phyloP scores from a whole-genome alignment of 2,797 vertebrate genomes.

The Miichthys miiuy region DNA sequence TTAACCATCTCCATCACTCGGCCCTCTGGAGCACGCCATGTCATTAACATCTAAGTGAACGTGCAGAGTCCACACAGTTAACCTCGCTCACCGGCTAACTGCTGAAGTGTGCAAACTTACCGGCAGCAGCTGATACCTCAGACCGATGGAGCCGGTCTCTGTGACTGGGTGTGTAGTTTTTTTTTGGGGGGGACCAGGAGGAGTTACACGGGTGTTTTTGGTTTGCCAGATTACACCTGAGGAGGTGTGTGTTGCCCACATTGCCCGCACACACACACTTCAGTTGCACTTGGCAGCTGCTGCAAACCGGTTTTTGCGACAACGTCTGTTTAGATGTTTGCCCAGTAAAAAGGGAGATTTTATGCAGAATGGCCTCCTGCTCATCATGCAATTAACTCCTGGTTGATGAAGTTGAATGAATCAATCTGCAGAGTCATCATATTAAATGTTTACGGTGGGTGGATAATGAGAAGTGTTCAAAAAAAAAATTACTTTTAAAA shows the following conservation, averaged over 20 bases:
- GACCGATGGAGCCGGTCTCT: background rate
- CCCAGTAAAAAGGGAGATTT: background rate
- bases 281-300: background rate
- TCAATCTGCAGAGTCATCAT: background rate
- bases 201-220: constrained; percentile 60
- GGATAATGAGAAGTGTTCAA: background rate
- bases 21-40: no score
- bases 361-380: background rate
- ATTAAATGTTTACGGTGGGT: background rate
- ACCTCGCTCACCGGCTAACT: background rate
- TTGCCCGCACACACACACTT: no score
- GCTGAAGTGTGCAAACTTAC: background rate
- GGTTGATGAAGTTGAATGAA: background rate
- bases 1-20: background rate
- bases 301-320: background rate
- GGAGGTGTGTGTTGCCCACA: background rate
- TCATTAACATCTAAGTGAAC: background rate
- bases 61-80: background rate
- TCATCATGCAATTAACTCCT: background rate
- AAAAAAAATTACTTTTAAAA: constrained; percentile 21
- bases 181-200: constrained; percentile 3
- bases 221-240: constrained; percentile 62
- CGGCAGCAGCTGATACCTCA: background rate
- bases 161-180: background rate
- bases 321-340: background rate